Percentiles rank a stretch among this genome's conserved stretches.
These are phyloP conservation scores for Blera fallax DNA, from an alignment of 2,888 invertebrate species.

Conservation along the genomic window DNA sequence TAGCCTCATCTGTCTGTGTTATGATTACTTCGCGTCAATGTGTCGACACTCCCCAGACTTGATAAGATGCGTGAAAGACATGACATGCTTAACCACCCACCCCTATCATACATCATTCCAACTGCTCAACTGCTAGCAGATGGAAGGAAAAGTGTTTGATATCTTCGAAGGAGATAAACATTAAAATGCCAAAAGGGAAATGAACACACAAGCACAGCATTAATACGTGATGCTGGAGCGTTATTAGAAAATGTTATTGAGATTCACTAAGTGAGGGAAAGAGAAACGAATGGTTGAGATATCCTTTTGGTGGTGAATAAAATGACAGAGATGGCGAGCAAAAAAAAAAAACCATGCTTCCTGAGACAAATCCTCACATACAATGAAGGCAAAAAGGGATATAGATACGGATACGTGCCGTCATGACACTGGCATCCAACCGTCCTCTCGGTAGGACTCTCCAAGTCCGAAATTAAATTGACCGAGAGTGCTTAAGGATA, in stretches of 20 bases:
- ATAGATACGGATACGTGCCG: conserved; percentile 53
- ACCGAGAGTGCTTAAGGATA: conserved; percentile 73
- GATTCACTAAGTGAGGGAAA: conserved; percentile 41
- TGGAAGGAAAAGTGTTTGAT: conserved; percentile 57
- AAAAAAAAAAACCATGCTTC: background rate
- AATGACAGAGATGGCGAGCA: background rate
- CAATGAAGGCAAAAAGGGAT: conserved; percentile 33
- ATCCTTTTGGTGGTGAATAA: conserved; percentile 30
- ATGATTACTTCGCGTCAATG: conserved; percentile 66
- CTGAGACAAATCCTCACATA: conserved; percentile 53
- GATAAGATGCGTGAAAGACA: conserved; percentile 43
- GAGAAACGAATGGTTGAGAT: conserved; percentile 31
- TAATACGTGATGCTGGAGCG: conserved; percentile 66
- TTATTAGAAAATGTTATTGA: conserved; percentile 70
- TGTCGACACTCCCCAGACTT: conserved; percentile 54
- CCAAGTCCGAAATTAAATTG: conserved; percentile 71
- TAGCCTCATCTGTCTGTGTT: conserved; percentile 52
- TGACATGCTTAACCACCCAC: conserved; percentile 36
- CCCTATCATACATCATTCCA: background rate
- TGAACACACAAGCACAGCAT: conserved; percentile 69
- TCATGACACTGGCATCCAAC: conserved; percentile 20
- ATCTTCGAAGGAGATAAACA: conserved; percentile 68
- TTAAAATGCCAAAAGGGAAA: conserved; percentile 72
- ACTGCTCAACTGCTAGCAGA: conserved; percentile 7
- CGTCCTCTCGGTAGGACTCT: conserved; percentile 15